Evolutionary conservation across 2,888 invertebrate genomes (phyloP), one percentile per base, ranked within the genome.

Genomic region (Galerucella calmariensis): DNA sequence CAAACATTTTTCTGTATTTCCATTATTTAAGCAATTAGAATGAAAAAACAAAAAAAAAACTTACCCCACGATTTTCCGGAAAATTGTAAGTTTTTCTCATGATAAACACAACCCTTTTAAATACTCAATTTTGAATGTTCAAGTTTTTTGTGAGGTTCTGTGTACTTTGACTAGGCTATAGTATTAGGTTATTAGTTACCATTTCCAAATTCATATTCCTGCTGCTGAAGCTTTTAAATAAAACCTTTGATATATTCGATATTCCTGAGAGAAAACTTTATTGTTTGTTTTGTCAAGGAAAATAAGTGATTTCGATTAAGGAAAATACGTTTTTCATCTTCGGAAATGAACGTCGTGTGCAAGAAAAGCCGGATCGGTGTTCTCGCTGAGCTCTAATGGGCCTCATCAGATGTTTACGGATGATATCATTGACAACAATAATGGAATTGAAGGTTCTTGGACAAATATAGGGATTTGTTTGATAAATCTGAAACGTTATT

Each of bases 301-400:
- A 72, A 63, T 75, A 72, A 75, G 75, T 73, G 72, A 69, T 69
- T 73, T 73, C 75, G 72, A 75, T 75, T 73, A 73, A 58, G 67
- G 69, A 67, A 75, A 72, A 73, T 67, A 67, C 72, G 69, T 75
- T 75, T 69, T 69, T 75, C 74, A 75, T 75, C 72, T 69, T 58
- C 66, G 72, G 66, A 68, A 69, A 75, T 75, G 65, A 74, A 74
- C 67, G 67, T 71, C 74, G 71, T 70, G 74, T 51, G 71, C 70
- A 71, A 71, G 74, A 67, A 71, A 71, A 72, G 51, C 62, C 27
- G 69, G 71, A 72, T 71, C 69, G 67, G 72, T 69, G 73, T 75
- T 69, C 27, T 12, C 58, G 27, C 66, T 16, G 14, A 67, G 63
- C 71, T 51, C 69, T 75, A 73, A 73, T 75, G 63, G 72, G 72